Evolutionary conservation across 2,888 invertebrate genomes (phyloP), one percentile per base, ranked within the genome.

Genomic region (Tromatobia lineatoria): DNA sequence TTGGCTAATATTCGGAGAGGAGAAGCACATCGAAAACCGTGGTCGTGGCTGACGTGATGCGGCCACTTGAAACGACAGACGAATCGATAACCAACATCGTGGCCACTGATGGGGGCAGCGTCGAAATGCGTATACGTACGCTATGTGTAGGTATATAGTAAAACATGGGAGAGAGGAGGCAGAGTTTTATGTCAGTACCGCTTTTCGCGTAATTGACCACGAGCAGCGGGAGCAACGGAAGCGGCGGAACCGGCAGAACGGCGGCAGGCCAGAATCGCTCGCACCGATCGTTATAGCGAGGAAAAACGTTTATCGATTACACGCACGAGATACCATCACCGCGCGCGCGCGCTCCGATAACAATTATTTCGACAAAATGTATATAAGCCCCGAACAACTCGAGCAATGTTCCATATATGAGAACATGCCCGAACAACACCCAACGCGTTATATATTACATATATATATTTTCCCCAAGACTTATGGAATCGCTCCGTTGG

Each of bases 181-280:
- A 70, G 47, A 73, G 29, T n/a, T n/a, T n/a, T n/a, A n/a, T n/a
- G n/a, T n/a, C 67, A 52, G 61, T 73, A 59, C 77, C 77, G 80
- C 73, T 80, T 80, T 80, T 83, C 80, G 76, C 61, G 76, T 77
- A 83, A 83, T 83, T 83, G 80, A 77, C 59, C 83, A 80, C 47
- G 57, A 45, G 70, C 45, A 59, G 61, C 23, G 50, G 45, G 38
- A 64, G 52, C 29, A 57, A 54, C 61, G 34, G 47, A 52, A 71
- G 47, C 66, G 54, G 38, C 50, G 38, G 18, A 54, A 45, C 67
- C 66, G 54, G 38, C 50, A 50, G 18, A 54, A 45, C 67, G n/a
- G 13, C 42, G 42, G 64, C 52, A 29, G 52, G 6, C n/a, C n/a
- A n/a, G 38, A 76, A 80, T 66, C 76, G 80, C 67, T 47, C 71